Conservation (phyloP, 2,797 vertebrate species). For the Huso huso region DNA sequence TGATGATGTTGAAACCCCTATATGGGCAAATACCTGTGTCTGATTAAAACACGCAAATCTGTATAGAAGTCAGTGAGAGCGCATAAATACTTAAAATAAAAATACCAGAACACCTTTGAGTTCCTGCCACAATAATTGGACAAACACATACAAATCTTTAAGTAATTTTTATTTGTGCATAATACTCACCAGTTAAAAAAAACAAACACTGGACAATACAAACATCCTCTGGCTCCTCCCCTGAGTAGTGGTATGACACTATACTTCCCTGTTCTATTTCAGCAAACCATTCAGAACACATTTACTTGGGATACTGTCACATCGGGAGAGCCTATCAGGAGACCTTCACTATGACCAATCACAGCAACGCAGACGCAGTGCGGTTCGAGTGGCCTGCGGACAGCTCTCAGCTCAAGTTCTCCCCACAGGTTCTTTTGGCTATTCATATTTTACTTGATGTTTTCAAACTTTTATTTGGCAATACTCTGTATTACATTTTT, state of each 20-base stretch:
- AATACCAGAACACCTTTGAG: too few species aligned
- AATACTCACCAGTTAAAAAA: too few species aligned
- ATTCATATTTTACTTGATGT: not conserved
- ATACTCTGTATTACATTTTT: not conserved
- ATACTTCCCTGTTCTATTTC: conserved; percentile 10
- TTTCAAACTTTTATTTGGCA: not conserved
- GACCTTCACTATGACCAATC: conserved; percentile 77
- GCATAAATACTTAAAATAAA: too few species aligned
- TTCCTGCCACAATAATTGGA: too few species aligned
- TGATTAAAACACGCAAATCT: not conserved
- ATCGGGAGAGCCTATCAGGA: conserved; percentile 45
- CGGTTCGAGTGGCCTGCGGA: conserved; percentile 74
- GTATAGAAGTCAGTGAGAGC: not conserved
- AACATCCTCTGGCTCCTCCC: too few species aligned
- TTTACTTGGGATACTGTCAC: conserved; percentile 73
- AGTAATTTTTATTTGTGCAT: too few species aligned
- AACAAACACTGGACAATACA: too few species aligned
- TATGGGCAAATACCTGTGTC: not conserved
- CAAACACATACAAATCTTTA: too few species aligned
- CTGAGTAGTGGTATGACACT: too few species aligned
- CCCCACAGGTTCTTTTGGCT: conserved; percentile 62
- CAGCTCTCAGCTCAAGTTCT: conserved; percentile 53
- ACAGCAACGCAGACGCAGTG: conserved; percentile 52
- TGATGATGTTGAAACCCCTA: too few species aligned
- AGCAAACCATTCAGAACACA: conserved; percentile 52